Conservation (phyloP, 1,140 invertebrate species). For the Leptonema lineaticorne region DNA sequence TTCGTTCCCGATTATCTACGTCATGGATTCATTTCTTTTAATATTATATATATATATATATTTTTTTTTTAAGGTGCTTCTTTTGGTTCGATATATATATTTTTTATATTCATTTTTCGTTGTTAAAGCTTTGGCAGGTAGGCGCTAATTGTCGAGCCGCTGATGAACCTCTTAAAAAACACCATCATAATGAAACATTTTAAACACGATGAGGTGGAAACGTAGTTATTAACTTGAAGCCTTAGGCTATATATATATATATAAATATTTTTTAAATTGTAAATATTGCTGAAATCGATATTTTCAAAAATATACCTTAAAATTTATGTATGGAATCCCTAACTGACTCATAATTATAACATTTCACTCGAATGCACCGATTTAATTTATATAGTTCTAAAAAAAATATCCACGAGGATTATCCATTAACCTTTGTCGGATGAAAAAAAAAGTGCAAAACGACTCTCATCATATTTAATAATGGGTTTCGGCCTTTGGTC, state of each 20-base stretch:
- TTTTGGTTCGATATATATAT: neutral
- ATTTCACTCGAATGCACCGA: too few relatives aligned
- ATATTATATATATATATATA: too few relatives aligned
- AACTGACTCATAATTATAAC: too few relatives aligned
- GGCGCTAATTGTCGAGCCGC: conserved; percentile 25
- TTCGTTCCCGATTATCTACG: neutral
- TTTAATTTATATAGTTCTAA: too few relatives aligned
- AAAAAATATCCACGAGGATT: too few relatives aligned
- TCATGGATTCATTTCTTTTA: too few relatives aligned
- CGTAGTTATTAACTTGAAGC: conserved; percentile 22
- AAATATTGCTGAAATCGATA: conserved; percentile 17
- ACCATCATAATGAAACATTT: conserved; percentile 25
- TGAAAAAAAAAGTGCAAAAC: neutral
- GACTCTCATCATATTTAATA: conserved; percentile 9
- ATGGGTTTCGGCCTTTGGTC: neutral
- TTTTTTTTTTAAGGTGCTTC: too few relatives aligned
- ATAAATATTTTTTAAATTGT: conserved; percentile 18
- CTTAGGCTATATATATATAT: too few relatives aligned
- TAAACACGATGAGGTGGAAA: conserved; percentile 22
- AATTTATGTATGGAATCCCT: too few relatives aligned
- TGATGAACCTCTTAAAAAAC: conserved; percentile 25
- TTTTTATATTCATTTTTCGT: neutral
- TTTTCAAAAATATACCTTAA: conserved; percentile 18
- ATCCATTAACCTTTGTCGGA: too few relatives aligned
- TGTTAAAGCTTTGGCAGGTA: conserved; percentile 10